Evolutionary conservation across 2,113 vertebrate genomes (phyloP), one percentile per base, ranked within the genome.

Genomic region (Entomyzon cyanotis): DNA sequence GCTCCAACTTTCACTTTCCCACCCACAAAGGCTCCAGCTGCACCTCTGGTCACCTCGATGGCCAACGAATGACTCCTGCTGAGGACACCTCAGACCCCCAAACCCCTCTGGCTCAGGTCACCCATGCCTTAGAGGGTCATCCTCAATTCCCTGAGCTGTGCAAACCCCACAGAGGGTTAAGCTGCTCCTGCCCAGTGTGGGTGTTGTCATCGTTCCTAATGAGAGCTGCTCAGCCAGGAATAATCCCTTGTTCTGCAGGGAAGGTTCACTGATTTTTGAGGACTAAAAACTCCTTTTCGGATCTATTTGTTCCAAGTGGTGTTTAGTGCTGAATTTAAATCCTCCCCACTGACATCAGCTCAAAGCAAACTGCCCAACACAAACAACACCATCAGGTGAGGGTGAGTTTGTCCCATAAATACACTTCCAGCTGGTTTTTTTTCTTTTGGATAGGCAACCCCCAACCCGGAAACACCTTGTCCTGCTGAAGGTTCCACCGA

Each of bases 11-110:
- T 5, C 65, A 2, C 39, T 49, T 17, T 44, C 10, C 78, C 53
- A 58, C 17, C 4, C 87, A 23, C 52, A 22, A n/a, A 63, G 39
- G 59, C 27, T 58, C 46, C 82, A 30, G 0, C 4, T 9, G 33
- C 63, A 25, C 56, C 2, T 0, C 1, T 5, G 70, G 80, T 39
- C 39, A 39, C 58, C 86, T 52, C 3, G 0, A 15, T 9, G 58
- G 53, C 49, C 82, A 85, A 16, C 0, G 0, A 42, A 21, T 6
- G 47, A 25, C 59, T 53, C 76, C 58, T 17, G 58, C 24, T 21
- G 14, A 89, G 64, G 89, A 47, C 62, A 53, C 8, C 2, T 20
- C 20, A 7, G 24, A 12, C 7, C 59, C 39, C 22, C 42, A 33
- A 2, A 64, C 21, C 35, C 53, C 52, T 33, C n/a, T 0, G 1